phyloP scores from a whole-genome alignment of 2,113 vertebrate genomes.

The Pogonocichla stellata region DNA sequence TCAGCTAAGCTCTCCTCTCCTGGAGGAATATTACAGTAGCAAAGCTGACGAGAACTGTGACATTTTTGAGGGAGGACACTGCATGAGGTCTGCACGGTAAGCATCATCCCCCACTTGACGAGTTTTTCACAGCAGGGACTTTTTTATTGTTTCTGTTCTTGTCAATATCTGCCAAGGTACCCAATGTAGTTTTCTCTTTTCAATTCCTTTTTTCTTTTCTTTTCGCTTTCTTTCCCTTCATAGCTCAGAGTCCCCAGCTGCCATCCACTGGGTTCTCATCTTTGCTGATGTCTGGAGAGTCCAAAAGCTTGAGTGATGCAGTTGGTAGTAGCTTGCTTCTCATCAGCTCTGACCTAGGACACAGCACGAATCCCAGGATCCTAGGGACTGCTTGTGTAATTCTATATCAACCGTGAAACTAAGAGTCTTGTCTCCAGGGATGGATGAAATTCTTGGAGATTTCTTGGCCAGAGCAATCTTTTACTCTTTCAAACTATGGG shows the following conservation, averaged over 20 bases:
- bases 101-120: background rate
- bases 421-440: background rate
- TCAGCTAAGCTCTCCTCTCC: conserved; percentile 19
- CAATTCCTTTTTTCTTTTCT: background rate
- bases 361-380: background rate
- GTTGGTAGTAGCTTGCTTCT: background rate
- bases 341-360: background rate
- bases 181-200: background rate
- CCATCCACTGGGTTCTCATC: background rate
- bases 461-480: background rate
- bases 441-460: background rate
- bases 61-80: conserved; percentile 17
- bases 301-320: background rate
- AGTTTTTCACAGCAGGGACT: background rate
- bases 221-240: background rate
- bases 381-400: background rate
- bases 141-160: conserved; percentile 15
- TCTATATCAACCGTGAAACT: background rate
- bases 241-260: background rate
- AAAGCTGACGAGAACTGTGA: background rate
- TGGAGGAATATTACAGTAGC: conserved; percentile 2
- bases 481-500: background rate
- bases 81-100: background rate
- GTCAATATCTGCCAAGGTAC: background rate
- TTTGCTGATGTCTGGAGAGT: background rate